These are phyloP conservation scores for Valencia hispanica DNA, from an alignment of 2,797 vertebrate genomes.

Conservation along the genomic window DNA sequence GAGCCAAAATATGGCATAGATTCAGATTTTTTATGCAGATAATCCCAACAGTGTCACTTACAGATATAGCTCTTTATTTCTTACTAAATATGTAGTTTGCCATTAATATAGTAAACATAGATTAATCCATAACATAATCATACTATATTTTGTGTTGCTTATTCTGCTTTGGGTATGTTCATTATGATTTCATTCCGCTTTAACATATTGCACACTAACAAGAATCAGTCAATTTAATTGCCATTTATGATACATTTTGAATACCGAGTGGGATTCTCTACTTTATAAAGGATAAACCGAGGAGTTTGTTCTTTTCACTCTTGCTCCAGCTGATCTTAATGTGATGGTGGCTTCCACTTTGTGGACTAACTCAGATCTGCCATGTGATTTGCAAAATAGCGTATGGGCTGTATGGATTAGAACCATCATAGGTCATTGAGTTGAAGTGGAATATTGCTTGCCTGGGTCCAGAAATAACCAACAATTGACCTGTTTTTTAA, in stretches of 20 bases:
- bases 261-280: background rate
- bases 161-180: background rate
- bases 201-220: too few species aligned
- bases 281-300: background rate
- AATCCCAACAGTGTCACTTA: constrained; percentile 44
- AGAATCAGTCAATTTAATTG: background rate
- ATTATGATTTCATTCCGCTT: background rate
- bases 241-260: constrained; percentile 1
- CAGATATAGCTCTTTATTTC: constrained; percentile 16
- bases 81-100: constrained; percentile 3
- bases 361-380: constrained; percentile 41
- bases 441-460: constrained; percentile 65
- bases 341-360: constrained; percentile 27
- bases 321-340: constrained; percentile 30
- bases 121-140: background rate
- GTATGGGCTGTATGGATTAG: constrained; percentile 32
- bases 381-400: constrained; percentile 46
- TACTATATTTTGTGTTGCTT: background rate
- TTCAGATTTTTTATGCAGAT: constrained; percentile 36
- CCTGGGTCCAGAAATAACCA: constrained; percentile 47
- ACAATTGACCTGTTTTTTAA: constrained; percentile 42
- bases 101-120: constrained; percentile 18
- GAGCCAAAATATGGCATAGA: constrained; percentile 18
- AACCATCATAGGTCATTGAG: constrained; percentile 56
- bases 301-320: constrained; percentile 22